These are phyloP conservation scores for Alca torda DNA, from an alignment of 2,797 vertebrate species.

Conservation along the genomic window DNA sequence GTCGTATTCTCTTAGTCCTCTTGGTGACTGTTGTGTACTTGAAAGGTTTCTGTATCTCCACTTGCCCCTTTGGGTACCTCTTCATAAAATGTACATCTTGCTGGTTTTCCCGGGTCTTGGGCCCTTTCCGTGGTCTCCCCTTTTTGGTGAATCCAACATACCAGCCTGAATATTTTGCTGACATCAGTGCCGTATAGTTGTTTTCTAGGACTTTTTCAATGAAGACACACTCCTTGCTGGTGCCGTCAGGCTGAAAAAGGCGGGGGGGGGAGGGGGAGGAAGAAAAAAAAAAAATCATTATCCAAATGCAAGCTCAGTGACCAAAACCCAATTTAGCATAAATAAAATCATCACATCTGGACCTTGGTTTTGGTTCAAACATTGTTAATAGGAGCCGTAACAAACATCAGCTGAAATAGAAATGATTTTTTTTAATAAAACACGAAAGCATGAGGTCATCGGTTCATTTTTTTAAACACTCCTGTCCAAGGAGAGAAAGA, in stretches of 20 bases:
- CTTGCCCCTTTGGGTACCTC: constrained; percentile 84
- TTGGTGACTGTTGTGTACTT: constrained; percentile 89
- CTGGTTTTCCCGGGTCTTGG: constrained; percentile 87
- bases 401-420: constrained; percentile 18
- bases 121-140: constrained; percentile 84
- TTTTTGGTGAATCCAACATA: constrained; percentile 90
- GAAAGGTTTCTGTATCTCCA: constrained; percentile 84
- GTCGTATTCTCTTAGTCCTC: constrained; percentile 83
- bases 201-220: constrained; percentile 89
- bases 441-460: neutral
- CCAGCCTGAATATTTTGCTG: constrained; percentile 85
- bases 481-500: neutral
- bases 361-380: neutral
- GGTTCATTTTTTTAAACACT: neutral
- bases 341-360: constrained; percentile 24
- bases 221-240: constrained; percentile 87
- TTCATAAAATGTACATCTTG: constrained; percentile 92
- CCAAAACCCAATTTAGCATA: constrained; percentile 19
- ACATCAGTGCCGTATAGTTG: constrained; percentile 89
- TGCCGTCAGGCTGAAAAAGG: constrained; percentile 78
- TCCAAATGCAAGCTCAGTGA: neutral
- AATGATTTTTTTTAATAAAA: neutral
- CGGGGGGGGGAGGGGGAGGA: too few relatives aligned
- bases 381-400: neutral
- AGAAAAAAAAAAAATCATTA: neutral